These are phyloP conservation scores for Rhinogobio ventralis DNA, from an alignment of 2,797 vertebrate genomes.

Conservation along the genomic window DNA sequence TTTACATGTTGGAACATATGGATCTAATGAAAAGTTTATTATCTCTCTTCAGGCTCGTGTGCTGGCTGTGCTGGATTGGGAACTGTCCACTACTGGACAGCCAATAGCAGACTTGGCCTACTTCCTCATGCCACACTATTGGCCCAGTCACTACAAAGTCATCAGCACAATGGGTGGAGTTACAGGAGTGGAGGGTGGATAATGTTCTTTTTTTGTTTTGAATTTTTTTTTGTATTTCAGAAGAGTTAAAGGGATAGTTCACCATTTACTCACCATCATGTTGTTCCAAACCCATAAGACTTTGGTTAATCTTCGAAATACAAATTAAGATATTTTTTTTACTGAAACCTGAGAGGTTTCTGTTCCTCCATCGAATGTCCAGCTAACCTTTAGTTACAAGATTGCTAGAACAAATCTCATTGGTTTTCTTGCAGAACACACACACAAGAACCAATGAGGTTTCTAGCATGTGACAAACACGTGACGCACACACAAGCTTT, in stretches of 20 bases:
- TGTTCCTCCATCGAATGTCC: no score
- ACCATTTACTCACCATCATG: neutral
- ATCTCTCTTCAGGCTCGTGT: slow-evolving; percentile 82
- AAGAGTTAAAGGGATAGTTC: neutral
- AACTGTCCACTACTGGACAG: slow-evolving; percentile 91
- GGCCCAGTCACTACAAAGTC: slow-evolving; percentile 70
- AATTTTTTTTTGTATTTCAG: neutral
- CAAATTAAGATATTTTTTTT: no score
- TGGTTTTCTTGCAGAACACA: no score
- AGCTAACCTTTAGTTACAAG: no score
- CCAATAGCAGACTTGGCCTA: slow-evolving; percentile 88
- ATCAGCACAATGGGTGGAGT: slow-evolving; percentile 69
- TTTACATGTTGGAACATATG: neutral
- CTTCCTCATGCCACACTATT: slow-evolving; percentile 80
- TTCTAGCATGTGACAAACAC: no score
- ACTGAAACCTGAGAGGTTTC: no score
- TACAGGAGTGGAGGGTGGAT: slow-evolving; percentile 78
- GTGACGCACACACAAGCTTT: no score
- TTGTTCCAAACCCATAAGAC: neutral
- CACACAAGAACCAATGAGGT: no score
- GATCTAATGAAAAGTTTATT: neutral
- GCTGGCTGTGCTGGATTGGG: slow-evolving; percentile 92
- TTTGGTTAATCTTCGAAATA: no score
- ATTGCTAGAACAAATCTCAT: no score
- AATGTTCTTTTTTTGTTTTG: neutral